phyloP scores from a whole-genome alignment of 2,113 vertebrate genomes.

The Pelecanus crispus region DNA sequence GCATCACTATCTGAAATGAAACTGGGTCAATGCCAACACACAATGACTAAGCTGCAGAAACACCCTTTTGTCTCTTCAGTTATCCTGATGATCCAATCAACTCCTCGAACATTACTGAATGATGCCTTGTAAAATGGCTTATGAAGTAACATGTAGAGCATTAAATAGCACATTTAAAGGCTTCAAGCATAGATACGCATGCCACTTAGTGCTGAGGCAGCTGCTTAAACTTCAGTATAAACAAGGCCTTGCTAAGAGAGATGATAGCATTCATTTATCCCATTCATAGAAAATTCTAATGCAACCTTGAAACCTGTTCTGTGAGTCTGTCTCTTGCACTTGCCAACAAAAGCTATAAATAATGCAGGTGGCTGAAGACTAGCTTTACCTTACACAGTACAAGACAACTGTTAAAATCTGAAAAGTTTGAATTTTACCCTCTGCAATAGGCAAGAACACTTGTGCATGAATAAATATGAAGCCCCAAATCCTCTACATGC shows the following conservation, averaged over 20 bases:
- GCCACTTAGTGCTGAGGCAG: not conserved
- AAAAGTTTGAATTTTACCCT: not conserved
- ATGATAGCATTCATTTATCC: not conserved
- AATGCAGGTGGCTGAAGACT: not conserved
- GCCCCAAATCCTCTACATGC: not conserved
- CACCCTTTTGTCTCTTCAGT: not conserved
- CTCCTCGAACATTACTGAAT: not conserved
- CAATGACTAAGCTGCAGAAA: not conserved
- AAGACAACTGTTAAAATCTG: not conserved
- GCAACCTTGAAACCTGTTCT: not conserved
- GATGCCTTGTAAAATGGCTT: not conserved
- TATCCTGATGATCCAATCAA: not conserved
- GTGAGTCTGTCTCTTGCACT: not conserved
- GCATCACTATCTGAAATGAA: constrained; percentile 1
- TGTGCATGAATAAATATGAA: not conserved
- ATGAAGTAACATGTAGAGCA: not conserved
- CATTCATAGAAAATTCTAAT: not conserved
- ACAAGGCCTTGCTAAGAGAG: not conserved
- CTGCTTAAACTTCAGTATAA: not conserved
- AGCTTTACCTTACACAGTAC: not conserved
- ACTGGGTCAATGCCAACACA: not conserved
- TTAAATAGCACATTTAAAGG: not conserved
- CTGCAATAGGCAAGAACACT: not conserved
- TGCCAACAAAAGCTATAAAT: not conserved
- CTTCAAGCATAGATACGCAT: not conserved